Percentiles rank a stretch among this genome's conserved stretches.
phyloP scores from a whole-genome alignment of 2,888 invertebrate genomes.

The Plagodis dolabraria region DNA sequence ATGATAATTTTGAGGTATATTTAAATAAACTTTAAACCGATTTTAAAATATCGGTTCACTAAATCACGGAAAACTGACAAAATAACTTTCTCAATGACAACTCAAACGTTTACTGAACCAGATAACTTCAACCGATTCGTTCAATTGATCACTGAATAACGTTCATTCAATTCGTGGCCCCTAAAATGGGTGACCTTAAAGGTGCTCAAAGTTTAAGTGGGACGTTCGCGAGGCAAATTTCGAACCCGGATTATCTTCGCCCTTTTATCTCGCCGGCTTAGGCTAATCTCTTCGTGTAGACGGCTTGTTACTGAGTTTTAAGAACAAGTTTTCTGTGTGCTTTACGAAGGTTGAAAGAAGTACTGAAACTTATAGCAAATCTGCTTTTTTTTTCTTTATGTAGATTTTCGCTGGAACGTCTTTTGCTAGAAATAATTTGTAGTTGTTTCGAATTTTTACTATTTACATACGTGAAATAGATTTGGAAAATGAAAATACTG shows the following conservation, averaged over 20 bases:
- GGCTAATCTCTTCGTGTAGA: conserved; percentile 29
- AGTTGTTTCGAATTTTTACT: too few species aligned
- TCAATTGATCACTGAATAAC: conserved; percentile 25
- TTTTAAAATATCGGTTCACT: background rate
- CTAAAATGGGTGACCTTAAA: conserved; percentile 20
- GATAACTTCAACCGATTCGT: conserved; percentile 22
- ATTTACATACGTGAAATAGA: too few species aligned
- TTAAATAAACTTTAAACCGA: too few species aligned
- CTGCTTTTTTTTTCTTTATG: too few species aligned
- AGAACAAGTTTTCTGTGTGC: conserved; percentile 16
- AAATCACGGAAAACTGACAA: background rate
- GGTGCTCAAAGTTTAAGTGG: conserved; percentile 25
- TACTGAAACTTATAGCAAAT: too few species aligned
- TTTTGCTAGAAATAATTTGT: too few species aligned
- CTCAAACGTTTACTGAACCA: conserved; percentile 21
- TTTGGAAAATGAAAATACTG: too few species aligned
- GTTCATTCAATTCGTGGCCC: conserved; percentile 19
- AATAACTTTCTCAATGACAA: conserved; percentile 5
- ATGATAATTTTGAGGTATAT: too few species aligned
- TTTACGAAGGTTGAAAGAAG: background rate
- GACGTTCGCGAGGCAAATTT: conserved; percentile 15
- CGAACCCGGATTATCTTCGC: conserved; percentile 19
- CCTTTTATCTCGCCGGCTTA: conserved; percentile 25
- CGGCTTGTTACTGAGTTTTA: conserved; percentile 28
- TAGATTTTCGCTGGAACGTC: too few species aligned